Evolutionary conservation across 1,140 invertebrate species (phyloP).

Genomic region (Penaeus chinensis): DNA sequence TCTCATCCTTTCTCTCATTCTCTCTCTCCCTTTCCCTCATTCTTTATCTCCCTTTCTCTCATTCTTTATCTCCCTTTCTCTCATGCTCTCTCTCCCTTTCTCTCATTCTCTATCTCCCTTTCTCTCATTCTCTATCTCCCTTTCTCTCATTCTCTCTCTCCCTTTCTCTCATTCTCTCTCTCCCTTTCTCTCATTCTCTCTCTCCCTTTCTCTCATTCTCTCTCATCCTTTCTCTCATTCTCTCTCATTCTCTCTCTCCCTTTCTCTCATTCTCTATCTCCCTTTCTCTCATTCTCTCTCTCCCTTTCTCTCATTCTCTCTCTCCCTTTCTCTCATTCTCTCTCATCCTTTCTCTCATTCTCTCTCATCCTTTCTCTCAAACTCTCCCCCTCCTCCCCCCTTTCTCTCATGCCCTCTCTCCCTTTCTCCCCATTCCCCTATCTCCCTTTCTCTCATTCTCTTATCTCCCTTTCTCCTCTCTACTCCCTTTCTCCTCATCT

Average conservation of each 20-base stretch:
- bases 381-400: not conserved
- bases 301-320: not conserved
- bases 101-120: not conserved
- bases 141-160: not conserved
- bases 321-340: not conserved
- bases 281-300: not conserved
- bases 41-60: too few species aligned
- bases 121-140: not conserved
- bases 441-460: not conserved
- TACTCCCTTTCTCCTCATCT: too few species aligned
- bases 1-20: too few species aligned
- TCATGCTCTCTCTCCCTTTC: not conserved
- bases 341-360: not conserved
- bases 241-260: too few species aligned
- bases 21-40: too few species aligned
- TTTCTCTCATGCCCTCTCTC: not conserved
- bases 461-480: not conserved
- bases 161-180: fast-evolving
- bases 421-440: not conserved
- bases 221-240: too few species aligned
- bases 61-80: not conserved
- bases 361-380: not conserved
- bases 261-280: not conserved
- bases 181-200: too few species aligned
- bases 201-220: not conserved